Base-by-base conservation (phyloP, 2,797 vertebrate species). In the Caiman crocodilus region DNA sequence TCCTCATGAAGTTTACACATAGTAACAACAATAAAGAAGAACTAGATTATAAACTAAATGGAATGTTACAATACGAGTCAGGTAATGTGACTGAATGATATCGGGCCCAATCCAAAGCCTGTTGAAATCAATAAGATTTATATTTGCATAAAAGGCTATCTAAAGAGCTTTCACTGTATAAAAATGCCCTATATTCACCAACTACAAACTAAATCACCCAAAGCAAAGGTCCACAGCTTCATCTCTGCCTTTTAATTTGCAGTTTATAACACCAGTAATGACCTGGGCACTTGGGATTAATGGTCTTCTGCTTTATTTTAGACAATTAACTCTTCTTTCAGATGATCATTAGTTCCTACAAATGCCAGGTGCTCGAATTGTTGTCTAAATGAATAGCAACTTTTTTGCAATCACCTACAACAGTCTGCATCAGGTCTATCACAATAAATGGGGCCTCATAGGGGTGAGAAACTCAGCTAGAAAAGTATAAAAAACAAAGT, bases 11-110 rank as follows among this genome's bases (percentile, higher is more conserved):
- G n/a, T 9, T 63, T 26, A n/a, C 58, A n/a, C 61, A 18, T 13
- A 60, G 42, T 26, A 18, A 7, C 1, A 4, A 7, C 0, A 0
- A 1, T 21, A 55, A 75, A 57, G 26, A 76, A 21, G 55, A 0
- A 0, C n/a, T 63, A 26, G 77, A 71, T 10, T 28, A n/a, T n/a
- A 30, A 79, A 85, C 20, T 55, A 17, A 84, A 82, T 58, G 77
- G 63, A 84, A 75, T 0, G 4, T 42, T 55, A 1, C 1, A 0
- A 0, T 30, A 12, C 28, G 30, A 80, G n/a, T 35, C 32, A 75
- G 58, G 73, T 12, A 76, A 30, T 17, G 57, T 28, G 32, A 14
- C 14, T 42, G 7, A 14, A 17, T 74, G 20, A 65, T 16, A 5
- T 21, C 63, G 14, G 42, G 4, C 58, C 14, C 59, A 26, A 28